A percentile compares a stretch with the other conserved stretches of the same genome.
phyloP scores from a whole-genome alignment of 2,888 invertebrate genomes.

The Teinopalpus imperialis region DNA sequence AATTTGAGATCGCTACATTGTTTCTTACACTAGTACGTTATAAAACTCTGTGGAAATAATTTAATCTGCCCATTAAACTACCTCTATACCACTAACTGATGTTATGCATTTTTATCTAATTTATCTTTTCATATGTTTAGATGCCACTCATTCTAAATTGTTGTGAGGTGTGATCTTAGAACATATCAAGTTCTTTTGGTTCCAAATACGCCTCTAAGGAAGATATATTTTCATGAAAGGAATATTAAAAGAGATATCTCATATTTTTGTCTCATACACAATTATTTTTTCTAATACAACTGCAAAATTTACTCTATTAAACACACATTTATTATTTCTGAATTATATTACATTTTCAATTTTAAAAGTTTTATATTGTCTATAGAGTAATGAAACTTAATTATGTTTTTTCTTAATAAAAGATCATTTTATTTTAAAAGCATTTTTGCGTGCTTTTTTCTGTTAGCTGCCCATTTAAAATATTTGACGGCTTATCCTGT shows the following conservation, averaged over 20 bases:
- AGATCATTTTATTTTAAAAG: neutral
- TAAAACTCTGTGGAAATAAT: slow-evolving; percentile 31
- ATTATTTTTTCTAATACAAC: slow-evolving; percentile 33
- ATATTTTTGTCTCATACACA: slow-evolving; percentile 48
- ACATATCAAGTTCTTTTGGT: slow-evolving; percentile 66
- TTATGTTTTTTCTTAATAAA: neutral
- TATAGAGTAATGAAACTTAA: neutral
- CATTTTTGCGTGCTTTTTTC: neutral
- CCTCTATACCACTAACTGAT: slow-evolving; percentile 36
- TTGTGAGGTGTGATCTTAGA: slow-evolving; percentile 62
- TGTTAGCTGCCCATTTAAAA: neutral
- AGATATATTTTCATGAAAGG: slow-evolving; percentile 62
- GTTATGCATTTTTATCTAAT: neutral
- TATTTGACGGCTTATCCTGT: slow-evolving; percentile 15
- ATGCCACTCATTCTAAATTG: slow-evolving; percentile 26
- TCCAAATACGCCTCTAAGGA: slow-evolving; percentile 46
- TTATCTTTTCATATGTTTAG: slow-evolving; percentile 14
- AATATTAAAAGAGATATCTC: slow-evolving; percentile 43
- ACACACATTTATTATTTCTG: neutral
- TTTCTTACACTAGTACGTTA: slow-evolving; percentile 40
- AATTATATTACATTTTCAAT: neutral
- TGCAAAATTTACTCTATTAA: neutral
- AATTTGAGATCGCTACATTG: slow-evolving; percentile 35
- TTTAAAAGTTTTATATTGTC: neutral
- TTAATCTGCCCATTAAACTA: slow-evolving; percentile 44